These are phyloP conservation scores for Pogonus chalceus DNA, from an alignment of 1,140 invertebrate species.

Conservation along the genomic window DNA sequence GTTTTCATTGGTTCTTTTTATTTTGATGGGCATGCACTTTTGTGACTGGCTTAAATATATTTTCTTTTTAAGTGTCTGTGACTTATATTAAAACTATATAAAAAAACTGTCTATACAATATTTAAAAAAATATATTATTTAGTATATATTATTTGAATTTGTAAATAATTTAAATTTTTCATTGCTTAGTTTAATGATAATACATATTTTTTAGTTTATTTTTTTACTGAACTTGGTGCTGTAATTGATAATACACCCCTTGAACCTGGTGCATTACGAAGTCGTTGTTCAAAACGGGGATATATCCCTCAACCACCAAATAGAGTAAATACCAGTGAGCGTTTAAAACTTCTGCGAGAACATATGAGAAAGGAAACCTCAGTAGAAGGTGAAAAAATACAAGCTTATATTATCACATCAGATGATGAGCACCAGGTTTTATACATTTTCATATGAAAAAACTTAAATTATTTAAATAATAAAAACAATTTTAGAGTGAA, in stretches of 20 bases:
- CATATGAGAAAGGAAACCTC: slow-evolving; percentile 53
- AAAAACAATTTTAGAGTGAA: slow-evolving; percentile 52
- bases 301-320: slow-evolving; percentile 21
- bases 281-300: slow-evolving; percentile 26
- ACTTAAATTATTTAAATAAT: too few species aligned
- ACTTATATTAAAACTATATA: too few species aligned
- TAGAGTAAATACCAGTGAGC: slow-evolving; percentile 26
- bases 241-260: slow-evolving; percentile 1
- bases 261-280: slow-evolving; percentile 21
- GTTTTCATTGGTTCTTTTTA: too few species aligned
- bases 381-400: slow-evolving; percentile 50
- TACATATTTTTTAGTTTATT: neutral
- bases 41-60: too few species aligned
- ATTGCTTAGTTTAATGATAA: too few species aligned
- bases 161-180: neutral
- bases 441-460: slow-evolving; percentile 5
- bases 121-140: too few species aligned
- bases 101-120: too few species aligned
- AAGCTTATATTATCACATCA: slow-evolving; percentile 67
- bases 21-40: too few species aligned
- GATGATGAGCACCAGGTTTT: slow-evolving; percentile 70
- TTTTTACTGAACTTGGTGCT: neutral
- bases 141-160: neutral
- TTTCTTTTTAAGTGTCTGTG: too few species aligned
- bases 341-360: slow-evolving; percentile 47